Evolutionary conservation across 2,888 invertebrate species (phyloP).

Genomic region (Drosophila niveifrons): DNA sequence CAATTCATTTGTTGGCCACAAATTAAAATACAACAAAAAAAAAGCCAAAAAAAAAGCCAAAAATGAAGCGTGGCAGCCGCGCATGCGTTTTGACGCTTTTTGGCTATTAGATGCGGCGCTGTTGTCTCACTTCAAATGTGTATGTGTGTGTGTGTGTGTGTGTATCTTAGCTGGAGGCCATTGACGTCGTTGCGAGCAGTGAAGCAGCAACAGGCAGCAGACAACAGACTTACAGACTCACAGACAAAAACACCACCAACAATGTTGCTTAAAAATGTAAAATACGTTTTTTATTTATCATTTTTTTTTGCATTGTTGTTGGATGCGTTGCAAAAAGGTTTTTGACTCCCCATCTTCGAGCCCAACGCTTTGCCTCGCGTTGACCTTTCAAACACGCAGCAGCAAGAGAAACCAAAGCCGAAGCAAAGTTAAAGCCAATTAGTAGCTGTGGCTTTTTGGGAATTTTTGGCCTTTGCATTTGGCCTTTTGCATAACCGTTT

Average conservation of each 20-base stretch:
- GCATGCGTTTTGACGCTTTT: constrained; percentile 57
- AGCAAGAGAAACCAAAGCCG: constrained; percentile 7
- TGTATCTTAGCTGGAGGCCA: constrained; percentile 62
- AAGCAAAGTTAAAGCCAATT: constrained; percentile 32
- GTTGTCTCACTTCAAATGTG: constrained; percentile 23
- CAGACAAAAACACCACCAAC: constrained; percentile 35
- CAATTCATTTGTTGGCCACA: constrained; percentile 62
- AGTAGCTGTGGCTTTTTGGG: constrained; percentile 31
- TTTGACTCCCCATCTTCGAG: constrained; percentile 29
- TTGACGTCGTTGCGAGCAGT: constrained; percentile 68
- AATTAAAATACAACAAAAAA: constrained; percentile 21
- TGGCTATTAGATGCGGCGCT: constrained; percentile 56
- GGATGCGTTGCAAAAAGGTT: constrained; percentile 34
- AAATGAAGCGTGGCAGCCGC: constrained; percentile 36
- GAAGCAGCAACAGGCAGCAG: constrained; percentile 56
- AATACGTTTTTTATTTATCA: constrained; percentile 22
- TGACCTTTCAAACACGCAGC: constrained; percentile 34
- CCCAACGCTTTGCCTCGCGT: constrained; percentile 7
- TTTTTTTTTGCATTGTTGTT: constrained; percentile 44
- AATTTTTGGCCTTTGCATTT: constrained; percentile 31
- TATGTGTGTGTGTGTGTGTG: constrained; percentile 30
- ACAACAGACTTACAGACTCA: constrained; percentile 15
- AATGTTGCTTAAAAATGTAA: constrained; percentile 54
- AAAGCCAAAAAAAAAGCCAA: neutral
- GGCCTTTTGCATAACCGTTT: constrained; percentile 33